Evolutionary conservation across 2,113 vertebrate genomes (phyloP), one percentile per base, ranked within the genome.

Genomic region (Amphiprion percula): DNA sequence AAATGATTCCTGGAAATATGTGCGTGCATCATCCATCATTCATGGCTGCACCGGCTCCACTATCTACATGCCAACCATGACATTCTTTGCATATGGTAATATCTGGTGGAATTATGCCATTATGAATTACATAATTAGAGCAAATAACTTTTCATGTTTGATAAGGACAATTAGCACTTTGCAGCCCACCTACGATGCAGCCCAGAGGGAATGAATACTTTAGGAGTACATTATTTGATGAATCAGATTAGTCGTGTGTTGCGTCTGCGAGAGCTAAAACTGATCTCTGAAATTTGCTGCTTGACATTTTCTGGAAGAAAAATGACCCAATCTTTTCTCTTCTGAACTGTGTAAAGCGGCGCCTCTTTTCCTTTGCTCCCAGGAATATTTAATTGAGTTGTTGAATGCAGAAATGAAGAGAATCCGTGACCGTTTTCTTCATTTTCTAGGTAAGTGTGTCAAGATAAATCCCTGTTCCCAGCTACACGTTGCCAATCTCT

Each of bases 81-180:
- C 62, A 23, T 30, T 56, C 12, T 46, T 15, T 71, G 52, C 50
- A 21, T 68, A 59, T 79, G 76, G 47, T 77, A 69, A 76, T 85
- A 26, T 74, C 19, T 50, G 5, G 5, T 49, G 9, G 78, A 72
- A 72, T 78, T 54, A 72, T 60, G 74, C 56, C 55, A 58, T 76
- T 66, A 58, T 33, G 66, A 73, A n/a, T 77, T 59, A 80, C 74
- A 85, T 72, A 68, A 87, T 83, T 80, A 66, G 68, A 79, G 54
- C 28, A 84, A 82, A 80, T 73, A 69, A 62, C 50, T 72, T 65
- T 69, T 66, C 8, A n/a, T 71, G 61, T 79, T 47, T 74, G 72
- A 73, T 82, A 77, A 83, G 41, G 53, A 61, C 64, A 68, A 81
- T 87, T 84, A 78, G 84, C 44, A n/a, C 28, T 65, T 17, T 2